Percentiles rank a stretch among this genome's conserved stretches.
phyloP scores from a whole-genome alignment of 2,113 vertebrate species.

The Xenopus tropicalis region UCB_Xtro_10.0 CM004451.2:77464001-77464500 shows the following conservation, averaged over 20 bases:
- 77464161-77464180: too few relatives aligned
- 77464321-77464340: background rate
- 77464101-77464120: too few relatives aligned
- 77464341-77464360: background rate
- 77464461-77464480: background rate
- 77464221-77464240: too few relatives aligned
- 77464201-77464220: too few relatives aligned
- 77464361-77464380: slow-evolving; percentile 12
- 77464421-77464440: background rate
- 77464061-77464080: too few relatives aligned
- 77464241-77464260: slow-evolving; percentile 8
- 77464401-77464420: background rate
- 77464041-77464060: too few relatives aligned
- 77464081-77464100: too few relatives aligned
- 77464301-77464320: background rate
- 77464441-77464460: background rate
- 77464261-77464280: background rate
- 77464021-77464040: too few relatives aligned
- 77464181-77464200: too few relatives aligned
- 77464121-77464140: too few relatives aligned
- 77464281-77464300: slow-evolving; percentile 16
- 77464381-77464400: background rate
- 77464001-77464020: too few relatives aligned
- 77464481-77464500: background rate
- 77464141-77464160: too few relatives aligned